Evolutionary conservation across 1,140 invertebrate species (phyloP).

Genomic region (Acromyrmex echinatior): DNA sequence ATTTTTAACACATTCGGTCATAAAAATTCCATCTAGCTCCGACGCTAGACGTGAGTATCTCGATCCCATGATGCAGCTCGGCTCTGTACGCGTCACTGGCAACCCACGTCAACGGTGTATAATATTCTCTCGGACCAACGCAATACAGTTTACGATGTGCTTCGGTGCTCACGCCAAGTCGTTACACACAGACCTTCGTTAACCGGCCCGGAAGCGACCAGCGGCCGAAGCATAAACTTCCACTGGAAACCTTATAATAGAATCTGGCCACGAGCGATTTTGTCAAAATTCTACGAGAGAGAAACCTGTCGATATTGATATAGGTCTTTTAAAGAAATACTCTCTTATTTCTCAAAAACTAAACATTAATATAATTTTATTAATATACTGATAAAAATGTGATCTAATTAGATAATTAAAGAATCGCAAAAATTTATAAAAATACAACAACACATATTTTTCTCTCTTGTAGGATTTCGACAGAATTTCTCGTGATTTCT

Average conservation of each 20-base stretch:
- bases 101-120: conserved; percentile 19
- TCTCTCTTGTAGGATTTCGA: no score
- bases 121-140: conserved; percentile 42
- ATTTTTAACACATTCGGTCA: conserved; percentile 61
- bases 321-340: no score
- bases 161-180: conserved; percentile 31
- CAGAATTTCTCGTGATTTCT: no score
- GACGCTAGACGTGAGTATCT: conserved; percentile 18
- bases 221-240: not conserved
- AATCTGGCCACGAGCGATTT: no score
- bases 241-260: not conserved
- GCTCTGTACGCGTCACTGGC: conserved; percentile 5
- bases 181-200: conserved; percentile 36
- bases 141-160: conserved; percentile 49
- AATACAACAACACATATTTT: no score
- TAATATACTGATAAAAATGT: no score
- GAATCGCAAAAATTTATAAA: no score
- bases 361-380: no score
- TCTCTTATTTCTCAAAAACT: no score
- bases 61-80: conserved; percentile 15
- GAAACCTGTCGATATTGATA: no score
- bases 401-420: no score
- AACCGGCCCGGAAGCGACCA: not conserved
- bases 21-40: conserved; percentile 59
- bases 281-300: no score